Evolutionary conservation across 2,797 vertebrate species (phyloP).

Genomic region (Peromyscus aztecus): DNA sequence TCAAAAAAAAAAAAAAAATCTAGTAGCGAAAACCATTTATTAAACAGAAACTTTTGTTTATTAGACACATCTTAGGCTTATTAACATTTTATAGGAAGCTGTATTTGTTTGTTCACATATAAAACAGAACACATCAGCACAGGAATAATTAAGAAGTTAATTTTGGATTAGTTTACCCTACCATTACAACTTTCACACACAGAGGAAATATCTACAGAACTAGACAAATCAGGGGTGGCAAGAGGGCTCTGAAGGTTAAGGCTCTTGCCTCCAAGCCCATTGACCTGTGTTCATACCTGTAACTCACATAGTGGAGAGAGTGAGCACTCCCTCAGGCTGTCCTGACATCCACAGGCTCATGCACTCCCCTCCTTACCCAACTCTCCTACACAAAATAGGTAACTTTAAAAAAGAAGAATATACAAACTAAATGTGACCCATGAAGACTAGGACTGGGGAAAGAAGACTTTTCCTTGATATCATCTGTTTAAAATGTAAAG

Average conservation of each 20-base stretch:
- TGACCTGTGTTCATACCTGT: neutral
- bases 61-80: conserved; percentile 35
- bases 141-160: conserved; percentile 48
- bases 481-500: neutral
- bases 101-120: conserved; percentile 51
- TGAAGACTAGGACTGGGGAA: conserved; percentile 41
- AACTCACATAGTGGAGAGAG: neutral
- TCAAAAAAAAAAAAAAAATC: neutral
- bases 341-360: neutral
- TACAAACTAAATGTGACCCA: conserved; percentile 13
- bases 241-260: neutral
- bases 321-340: neutral
- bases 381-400: neutral
- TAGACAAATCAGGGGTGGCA: neutral
- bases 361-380: neutral
- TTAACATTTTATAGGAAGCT: conserved; percentile 42
- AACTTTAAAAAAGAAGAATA: neutral
- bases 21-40: neutral
- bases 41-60: neutral
- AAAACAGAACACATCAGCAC: conserved; percentile 29
- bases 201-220: conserved; percentile 34
- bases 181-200: neutral
- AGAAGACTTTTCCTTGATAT: neutral
- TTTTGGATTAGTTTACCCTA: conserved; percentile 43
- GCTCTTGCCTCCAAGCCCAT: neutral